Evolutionary conservation across 2,113 vertebrate species (phyloP).

Genomic region (Balaenoptera acutorostrata): DNA sequence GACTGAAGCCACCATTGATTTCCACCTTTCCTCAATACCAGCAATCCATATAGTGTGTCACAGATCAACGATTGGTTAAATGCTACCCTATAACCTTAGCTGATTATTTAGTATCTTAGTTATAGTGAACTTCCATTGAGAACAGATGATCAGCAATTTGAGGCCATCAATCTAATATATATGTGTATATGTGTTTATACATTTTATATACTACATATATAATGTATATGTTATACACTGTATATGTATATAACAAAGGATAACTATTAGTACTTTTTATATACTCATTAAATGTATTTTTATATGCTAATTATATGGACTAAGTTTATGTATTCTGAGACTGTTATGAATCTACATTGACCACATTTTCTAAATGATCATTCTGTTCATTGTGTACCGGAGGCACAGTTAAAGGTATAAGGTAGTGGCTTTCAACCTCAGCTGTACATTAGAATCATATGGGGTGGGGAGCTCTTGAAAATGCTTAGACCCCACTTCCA

Average conservation of each 20-base stretch:
- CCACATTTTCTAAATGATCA: background rate
- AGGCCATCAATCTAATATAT: background rate
- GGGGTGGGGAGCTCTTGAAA: background rate
- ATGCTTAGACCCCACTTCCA: background rate
- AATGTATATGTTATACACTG: background rate
- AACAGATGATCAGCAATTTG: background rate
- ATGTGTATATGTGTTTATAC: background rate
- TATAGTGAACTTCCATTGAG: background rate
- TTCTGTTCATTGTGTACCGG: background rate
- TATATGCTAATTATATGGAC: background rate
- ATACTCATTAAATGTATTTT: background rate
- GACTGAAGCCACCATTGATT: background rate
- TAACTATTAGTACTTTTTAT: background rate
- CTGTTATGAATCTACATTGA: background rate
- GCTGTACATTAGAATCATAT: background rate
- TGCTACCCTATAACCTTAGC: background rate
- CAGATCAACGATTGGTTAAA: background rate
- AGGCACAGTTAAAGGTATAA: background rate
- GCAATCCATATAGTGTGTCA: background rate
- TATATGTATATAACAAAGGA: background rate
- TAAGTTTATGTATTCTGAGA: background rate
- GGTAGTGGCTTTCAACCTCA: background rate
- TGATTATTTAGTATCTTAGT: background rate
- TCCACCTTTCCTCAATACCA: background rate
- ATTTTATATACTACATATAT: background rate